Evolutionary conservation across 2,888 invertebrate species (phyloP).

Genomic region (Nysson spinosus): DNA sequence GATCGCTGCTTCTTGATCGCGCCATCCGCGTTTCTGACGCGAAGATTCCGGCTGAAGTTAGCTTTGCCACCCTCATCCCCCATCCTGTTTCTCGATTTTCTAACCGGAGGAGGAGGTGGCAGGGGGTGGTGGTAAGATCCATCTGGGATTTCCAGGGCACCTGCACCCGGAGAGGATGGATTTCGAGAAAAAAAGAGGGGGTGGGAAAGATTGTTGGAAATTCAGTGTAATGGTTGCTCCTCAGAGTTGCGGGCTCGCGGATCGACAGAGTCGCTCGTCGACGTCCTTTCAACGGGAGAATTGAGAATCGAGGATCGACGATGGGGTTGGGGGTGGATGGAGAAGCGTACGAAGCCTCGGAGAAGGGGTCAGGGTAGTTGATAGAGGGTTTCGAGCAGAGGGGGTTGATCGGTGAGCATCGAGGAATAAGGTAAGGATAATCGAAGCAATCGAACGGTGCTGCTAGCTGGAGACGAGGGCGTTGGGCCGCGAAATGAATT

Average conservation of each 20-base stretch:
- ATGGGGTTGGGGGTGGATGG: conserved; percentile 36
- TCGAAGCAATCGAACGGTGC: conserved; percentile 74
- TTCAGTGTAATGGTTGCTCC: not conserved
- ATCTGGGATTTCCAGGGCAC: conserved; percentile 29
- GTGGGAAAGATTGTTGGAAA: not conserved
- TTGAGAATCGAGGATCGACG: conserved; percentile 44
- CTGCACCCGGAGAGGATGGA: conserved; percentile 29
- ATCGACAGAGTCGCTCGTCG: conserved; percentile 39
- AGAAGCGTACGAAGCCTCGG: conserved; percentile 15
- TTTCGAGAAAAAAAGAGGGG: conserved; percentile 5
- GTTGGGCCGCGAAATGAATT: conserved; percentile 77
- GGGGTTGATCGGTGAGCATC: conserved; percentile 43
- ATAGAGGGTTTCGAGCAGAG: conserved; percentile 24
- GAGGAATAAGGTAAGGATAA: conserved; percentile 71
- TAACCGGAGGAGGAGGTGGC: too few species aligned
- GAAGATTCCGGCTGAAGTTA: not conserved
- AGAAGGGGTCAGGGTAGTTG: conserved; percentile 28
- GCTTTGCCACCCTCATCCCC: not conserved
- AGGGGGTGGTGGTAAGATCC: too few species aligned
- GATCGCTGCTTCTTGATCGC: not conserved
- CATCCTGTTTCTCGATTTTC: too few species aligned
- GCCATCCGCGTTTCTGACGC: not conserved
- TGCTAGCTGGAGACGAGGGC: conserved; percentile 70
- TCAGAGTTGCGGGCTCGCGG: conserved; percentile 21
- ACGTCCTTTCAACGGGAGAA: conserved; percentile 45